Conservation (phyloP, 1,140 invertebrate species). For the Bombus haemorrhoidalis region DNA sequence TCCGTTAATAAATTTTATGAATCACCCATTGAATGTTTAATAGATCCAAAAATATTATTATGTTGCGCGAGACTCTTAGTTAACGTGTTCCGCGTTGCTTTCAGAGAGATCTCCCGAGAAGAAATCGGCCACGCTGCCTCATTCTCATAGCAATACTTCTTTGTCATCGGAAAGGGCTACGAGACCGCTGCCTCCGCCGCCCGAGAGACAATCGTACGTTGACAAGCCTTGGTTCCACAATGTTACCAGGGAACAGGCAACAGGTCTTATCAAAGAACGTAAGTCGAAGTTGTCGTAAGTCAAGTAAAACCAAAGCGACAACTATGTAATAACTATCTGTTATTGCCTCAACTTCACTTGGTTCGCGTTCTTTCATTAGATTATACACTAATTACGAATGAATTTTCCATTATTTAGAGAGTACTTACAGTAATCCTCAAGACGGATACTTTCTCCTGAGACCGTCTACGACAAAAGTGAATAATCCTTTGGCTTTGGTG, state of each 20-base stretch:
- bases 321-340: neutral
- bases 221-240: constrained; percentile 81
- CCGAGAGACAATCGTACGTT: constrained; percentile 73
- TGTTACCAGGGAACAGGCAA: constrained; percentile 77
- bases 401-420: constrained; percentile 56
- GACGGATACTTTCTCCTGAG: constrained; percentile 80
- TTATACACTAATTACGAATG: neutral
- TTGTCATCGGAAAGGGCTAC: constrained; percentile 73
- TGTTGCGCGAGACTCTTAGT: too few relatives aligned
- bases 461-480: constrained; percentile 76
- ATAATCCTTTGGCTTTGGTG: constrained; percentile 77
- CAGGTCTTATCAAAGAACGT: constrained; percentile 77
- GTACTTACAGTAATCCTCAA: constrained; percentile 71
- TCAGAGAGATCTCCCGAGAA: constrained; percentile 79
- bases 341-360: neutral
- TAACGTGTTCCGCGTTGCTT: constrained; percentile 34
- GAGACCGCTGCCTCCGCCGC: constrained; percentile 77
- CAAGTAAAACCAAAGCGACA: neutral
- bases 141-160: constrained; percentile 72
- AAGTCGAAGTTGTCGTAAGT: constrained; percentile 37
- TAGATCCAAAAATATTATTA: neutral
- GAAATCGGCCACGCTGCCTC: constrained; percentile 76
- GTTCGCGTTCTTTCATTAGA: too few relatives aligned
- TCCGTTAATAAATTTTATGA: neutral
- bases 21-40: neutral